Evolutionary conservation across 2,797 vertebrate genomes (phyloP), one percentile per base, ranked within the genome.

Genomic region (Falco peregrinus): DNA sequence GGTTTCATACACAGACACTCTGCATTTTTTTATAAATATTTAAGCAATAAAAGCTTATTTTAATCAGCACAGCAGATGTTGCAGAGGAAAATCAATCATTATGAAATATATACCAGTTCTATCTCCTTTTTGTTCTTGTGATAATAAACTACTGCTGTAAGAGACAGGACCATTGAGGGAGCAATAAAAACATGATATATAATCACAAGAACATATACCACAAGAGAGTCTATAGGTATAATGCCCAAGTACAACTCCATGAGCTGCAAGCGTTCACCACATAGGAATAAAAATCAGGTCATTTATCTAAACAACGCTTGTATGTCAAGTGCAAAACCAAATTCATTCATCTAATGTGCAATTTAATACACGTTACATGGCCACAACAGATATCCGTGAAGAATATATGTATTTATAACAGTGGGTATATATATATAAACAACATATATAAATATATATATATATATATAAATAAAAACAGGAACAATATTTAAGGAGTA

Each of bases 361-460:
- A 75, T 57, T 77, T 76, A 70, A 35, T 43, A 33, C 7, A 8
- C 2, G 1, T 56, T 77, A 53, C 2, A 4, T 8, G 5, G 21
- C 26, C 61, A 54, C 22, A 87, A 37, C 5, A 70, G 64, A 11
- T 24, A 83, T 9, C 16, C 59, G 10, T 13, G 6, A 93, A 41
- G 18, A 41, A 37, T 9, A 76, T 8, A 13, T n/a, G 21, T 20
- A 22, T 41, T 64, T 35, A 59, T 4, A 29, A 29, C 6, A 51
- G 15, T 16, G 8, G 12, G 6, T 15, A 8, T 12, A 12, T 13
- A 76, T 3, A 53, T 4, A 83, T 35, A 35, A 0, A 59, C 0
- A 45, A 45, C 43, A 45, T 18, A 45, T 18, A 45, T 19, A 45
- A 17, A 45, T 45, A 45, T 45, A 45, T 8, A 80, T 0, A 35